Percentiles rank a stretch among this genome's conserved stretches.
phyloP scores from a whole-genome alignment of 2,113 vertebrate genomes.

The Morone chrysops region DNA sequence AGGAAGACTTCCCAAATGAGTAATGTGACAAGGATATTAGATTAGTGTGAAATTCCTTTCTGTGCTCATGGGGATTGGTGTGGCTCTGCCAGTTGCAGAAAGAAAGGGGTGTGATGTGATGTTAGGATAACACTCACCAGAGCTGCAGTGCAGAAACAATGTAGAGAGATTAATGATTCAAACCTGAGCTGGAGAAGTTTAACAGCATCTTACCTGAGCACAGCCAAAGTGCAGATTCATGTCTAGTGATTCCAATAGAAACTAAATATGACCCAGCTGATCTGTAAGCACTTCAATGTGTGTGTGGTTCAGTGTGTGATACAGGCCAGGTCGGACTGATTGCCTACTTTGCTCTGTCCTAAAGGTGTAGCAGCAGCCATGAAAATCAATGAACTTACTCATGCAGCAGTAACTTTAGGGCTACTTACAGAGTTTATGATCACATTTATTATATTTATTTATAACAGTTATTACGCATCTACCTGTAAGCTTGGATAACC shows the following conservation, averaged over 20 bases:
- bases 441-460: background rate
- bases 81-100: constrained; percentile 35
- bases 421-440: background rate
- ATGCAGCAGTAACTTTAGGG: background rate
- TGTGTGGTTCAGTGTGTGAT: too few relatives aligned
- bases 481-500: constrained; percentile 1
- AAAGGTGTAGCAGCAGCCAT: background rate
- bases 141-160: background rate
- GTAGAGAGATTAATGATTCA: background rate
- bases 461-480: background rate
- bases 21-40: constrained; percentile 30
- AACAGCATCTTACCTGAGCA: background rate
- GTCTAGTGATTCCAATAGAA: too few relatives aligned
- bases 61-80: constrained; percentile 9
- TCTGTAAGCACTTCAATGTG: too few relatives aligned
- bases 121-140: background rate
- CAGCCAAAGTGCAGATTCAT: background rate
- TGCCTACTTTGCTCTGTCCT: background rate
- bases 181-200: background rate
- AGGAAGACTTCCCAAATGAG: constrained; percentile 32
- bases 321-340: background rate
- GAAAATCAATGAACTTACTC: background rate
- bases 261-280: too few relatives aligned
- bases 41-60: constrained; percentile 57
- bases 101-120: constrained; percentile 31